Base-by-base conservation (phyloP, 2,888 invertebrate genomes). In the Adelphocoris suturalis region DNA sequence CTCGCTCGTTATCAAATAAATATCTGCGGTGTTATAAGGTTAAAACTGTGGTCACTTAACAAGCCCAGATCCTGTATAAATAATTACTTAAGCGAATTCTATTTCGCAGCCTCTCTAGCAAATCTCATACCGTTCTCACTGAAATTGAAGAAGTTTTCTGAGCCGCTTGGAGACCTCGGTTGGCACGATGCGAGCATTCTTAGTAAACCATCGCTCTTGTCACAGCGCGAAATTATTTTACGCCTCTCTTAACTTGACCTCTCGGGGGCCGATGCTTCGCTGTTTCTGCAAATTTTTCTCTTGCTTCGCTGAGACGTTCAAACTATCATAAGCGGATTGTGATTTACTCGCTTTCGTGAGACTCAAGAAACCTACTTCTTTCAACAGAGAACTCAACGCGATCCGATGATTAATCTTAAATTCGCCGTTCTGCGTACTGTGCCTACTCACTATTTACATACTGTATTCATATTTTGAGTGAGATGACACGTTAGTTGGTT, bases 141-240 rank as follows among this genome's bases (percentile, higher is more conserved):
- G 68, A 68, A 68, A 68, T 68, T 68, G 23, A 68, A 68, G 68
- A 68, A 3, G 68, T 68, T 68, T 68, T 68, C 68, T 68, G 5
- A 68, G 12, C 27, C 27, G 19, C 23, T 68, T 23, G 68, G 23
- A 19, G 68, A 68, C 23, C 68, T 68, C 68, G 68, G 68, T 68
- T 68, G 68, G 68, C 68, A 23, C 68, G 68, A 68, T 68, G 68
- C 68, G 68, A 68, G 68, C 68, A 68, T 68, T 68, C 68, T 23
- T 68, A 68, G 68, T 68, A 68, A 68, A 19, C 68, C 68, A 68
- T 68, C 68, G 23, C 68, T 68, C 68, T 68, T 68, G 68, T 68
- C 68, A 68, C 68, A 68, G 19, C 68, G 68, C 68, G 23, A 68
- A 68, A 68, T 68, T 68, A 68, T 68, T 68, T 68, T 68, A 68